Percentiles rank a stretch among this genome's conserved stretches.
Conservation (phyloP, 35 echinoderm and acorn worm genomes). For the Nesometra sesokonis region DNA sequence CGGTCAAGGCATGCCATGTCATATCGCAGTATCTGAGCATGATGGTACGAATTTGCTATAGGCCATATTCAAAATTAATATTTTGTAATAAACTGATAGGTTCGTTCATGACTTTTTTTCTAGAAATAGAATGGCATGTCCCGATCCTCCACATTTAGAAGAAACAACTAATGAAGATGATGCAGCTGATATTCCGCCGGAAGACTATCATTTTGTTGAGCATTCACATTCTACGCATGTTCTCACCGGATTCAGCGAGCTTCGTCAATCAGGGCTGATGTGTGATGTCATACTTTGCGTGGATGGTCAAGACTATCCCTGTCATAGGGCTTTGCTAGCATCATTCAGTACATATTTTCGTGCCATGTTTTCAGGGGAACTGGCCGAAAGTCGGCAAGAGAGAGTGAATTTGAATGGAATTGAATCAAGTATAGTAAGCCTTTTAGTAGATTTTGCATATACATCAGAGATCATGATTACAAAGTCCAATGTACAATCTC, state of each 20-base stretch:
- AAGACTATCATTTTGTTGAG: conserved; percentile 1
- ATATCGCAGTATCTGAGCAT: too few relatives aligned
- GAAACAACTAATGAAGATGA: not conserved
- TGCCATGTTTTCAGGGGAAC: conserved; percentile 8
- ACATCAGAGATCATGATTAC: conserved; percentile 2
- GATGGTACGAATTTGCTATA: too few relatives aligned
- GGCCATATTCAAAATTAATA: too few relatives aligned
- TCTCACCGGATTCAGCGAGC: not conserved
- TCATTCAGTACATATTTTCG: conserved; percentile 10
- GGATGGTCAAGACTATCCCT: conserved; percentile 4
- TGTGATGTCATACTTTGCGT: conserved; percentile 13
- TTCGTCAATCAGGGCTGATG: not conserved
- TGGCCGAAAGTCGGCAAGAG: conserved; percentile 6
- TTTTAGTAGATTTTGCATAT: not conserved
- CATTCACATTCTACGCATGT: not conserved
- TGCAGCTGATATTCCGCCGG: not conserved
- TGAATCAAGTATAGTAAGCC: not conserved
- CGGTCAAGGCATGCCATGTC: too few relatives aligned
- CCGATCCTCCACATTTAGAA: not conserved
- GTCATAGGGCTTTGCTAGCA: not conserved
- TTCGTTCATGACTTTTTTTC: not conserved
- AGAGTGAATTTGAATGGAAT: not conserved
- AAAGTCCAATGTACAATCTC: conserved; percentile 7
- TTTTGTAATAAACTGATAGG: too few relatives aligned
- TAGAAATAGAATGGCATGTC: not conserved